Evolutionary conservation across 2,797 vertebrate species (phyloP).

Genomic region (Xyrichtys novacula): DNA sequence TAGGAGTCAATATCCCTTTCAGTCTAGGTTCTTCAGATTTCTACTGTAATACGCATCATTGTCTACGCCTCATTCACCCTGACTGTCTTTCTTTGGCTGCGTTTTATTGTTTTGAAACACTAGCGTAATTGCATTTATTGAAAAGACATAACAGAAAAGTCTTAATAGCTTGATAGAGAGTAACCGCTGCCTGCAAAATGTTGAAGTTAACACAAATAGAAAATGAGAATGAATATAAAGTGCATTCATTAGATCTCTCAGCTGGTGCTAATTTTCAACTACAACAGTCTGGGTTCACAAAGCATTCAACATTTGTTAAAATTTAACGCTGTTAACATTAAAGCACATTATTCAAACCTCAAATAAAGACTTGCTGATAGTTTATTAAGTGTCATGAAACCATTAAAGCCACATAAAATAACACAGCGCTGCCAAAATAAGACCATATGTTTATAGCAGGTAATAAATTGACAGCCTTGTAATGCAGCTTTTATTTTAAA

Average conservation of each 20-base stretch:
- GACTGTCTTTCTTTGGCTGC: too few relatives aligned
- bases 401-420: slow-evolving; percentile 2
- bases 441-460: too few relatives aligned
- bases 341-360: not conserved
- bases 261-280: slow-evolving; percentile 15
- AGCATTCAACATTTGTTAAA: not conserved
- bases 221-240: not conserved
- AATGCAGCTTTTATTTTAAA: too few relatives aligned
- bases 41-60: too few relatives aligned
- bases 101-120: not conserved
- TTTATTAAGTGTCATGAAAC: slow-evolving; percentile 18
- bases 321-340: slow-evolving; percentile 1
- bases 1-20: too few relatives aligned
- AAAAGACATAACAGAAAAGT: not conserved
- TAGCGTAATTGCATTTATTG: slow-evolving; percentile 2
- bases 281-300: not conserved
- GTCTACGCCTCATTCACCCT: too few relatives aligned
- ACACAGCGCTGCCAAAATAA: not conserved
- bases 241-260: slow-evolving; percentile 9
- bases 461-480: too few relatives aligned
- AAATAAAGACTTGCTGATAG: not conserved
- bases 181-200: not conserved
- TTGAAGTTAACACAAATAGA: not conserved
- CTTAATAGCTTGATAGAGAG: too few relatives aligned
- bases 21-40: too few relatives aligned